phyloP scores from a whole-genome alignment of 2,888 invertebrate species.

The Papilio elwesi region DNA sequence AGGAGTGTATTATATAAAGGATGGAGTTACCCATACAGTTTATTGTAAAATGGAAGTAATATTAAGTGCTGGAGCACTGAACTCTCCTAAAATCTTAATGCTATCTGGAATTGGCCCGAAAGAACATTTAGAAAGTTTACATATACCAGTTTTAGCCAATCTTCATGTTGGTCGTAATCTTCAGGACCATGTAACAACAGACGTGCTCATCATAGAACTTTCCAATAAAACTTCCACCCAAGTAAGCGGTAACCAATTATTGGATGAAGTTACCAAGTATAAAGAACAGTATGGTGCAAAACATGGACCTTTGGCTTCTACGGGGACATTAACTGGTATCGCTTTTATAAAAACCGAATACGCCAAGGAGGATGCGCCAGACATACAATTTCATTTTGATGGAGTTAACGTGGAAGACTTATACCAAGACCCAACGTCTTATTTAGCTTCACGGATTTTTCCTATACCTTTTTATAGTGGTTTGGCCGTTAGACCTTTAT shows the following conservation, averaged over 20 bases:
- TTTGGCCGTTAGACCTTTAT: conserved; percentile 84
- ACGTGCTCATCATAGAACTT: conserved; percentile 76
- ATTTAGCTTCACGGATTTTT: conserved; percentile 71
- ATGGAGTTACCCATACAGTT: conserved; percentile 72
- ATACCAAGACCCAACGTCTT: conserved; percentile 82
- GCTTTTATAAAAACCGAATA: conserved; percentile 86
- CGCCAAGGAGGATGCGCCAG: conserved; percentile 77
- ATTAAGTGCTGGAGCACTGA: conserved; percentile 84
- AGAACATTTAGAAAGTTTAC: conserved; percentile 74
- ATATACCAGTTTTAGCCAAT: conserved; percentile 85
- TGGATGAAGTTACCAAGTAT: conserved; percentile 73
- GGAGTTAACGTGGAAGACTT: conserved; percentile 83
- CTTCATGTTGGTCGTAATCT: conserved; percentile 89
- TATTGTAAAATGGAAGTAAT: conserved; percentile 86
- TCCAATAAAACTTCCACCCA: conserved; percentile 83
- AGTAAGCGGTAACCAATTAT: conserved; percentile 64
- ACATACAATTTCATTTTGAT: conserved; percentile 88
- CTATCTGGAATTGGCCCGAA: conserved; percentile 87
- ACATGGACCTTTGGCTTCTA: conserved; percentile 81
- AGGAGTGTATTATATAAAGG: conserved; percentile 70
- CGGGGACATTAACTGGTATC: conserved; percentile 81
- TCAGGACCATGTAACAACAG: conserved; percentile 89
- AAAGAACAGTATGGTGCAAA: conserved; percentile 67
- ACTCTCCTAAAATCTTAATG: conserved; percentile 86
- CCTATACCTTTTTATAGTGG: conserved; percentile 87